Evolutionary conservation across 2,113 vertebrate genomes (phyloP), one percentile per base, ranked within the genome.

Genomic region (Cnemophilus loriae): DNA sequence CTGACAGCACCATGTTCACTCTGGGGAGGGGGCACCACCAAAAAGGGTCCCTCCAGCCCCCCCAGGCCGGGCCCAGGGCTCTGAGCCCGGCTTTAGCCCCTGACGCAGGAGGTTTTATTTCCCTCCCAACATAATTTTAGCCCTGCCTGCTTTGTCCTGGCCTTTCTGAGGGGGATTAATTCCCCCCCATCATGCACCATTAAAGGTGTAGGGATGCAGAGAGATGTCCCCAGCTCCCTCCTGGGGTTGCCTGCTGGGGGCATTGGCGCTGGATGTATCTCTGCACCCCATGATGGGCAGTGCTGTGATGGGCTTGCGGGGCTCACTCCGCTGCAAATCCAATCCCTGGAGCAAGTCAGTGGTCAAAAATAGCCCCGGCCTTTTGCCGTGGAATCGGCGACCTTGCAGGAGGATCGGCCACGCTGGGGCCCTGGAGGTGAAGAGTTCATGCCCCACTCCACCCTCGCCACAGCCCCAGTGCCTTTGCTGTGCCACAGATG

Each of bases 31-130:
- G 21, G 22, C 28, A 50, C 26, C 24, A 35, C 8, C 41, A 65
- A 46, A 9, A 55, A 75, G n/a, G 21, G 21, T 15, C 22, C 7
- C 49, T 46, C 41, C 49, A 44, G 33, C 11, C 7, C 32, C 33
- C 16, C 35, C 3, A 0, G 22, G 32, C 18, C 0, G 0, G 55
- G 75, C 27, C 53, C 4, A 16, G 42, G 64, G 56, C 52, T 63
- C 84, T 68, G 69, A 91, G 74, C 69, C 13, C 0, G 0, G 84
- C 93, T 94, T 91, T 89, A 87, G 84, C n/a, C 74, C 93, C 81
- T 93, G 89, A 89, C 24, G 11, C 87, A 92, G 73, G 55, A 90
- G 84, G 70, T 88, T 96, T 96, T 95, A 91, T 91, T 96, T 93
- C 92, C 74, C 78, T 95, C 53, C 32, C 21, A 47, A 75, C 17